Base-by-base conservation (phyloP, 2,888 invertebrate species). In the Drosophila koepferae region DNA sequence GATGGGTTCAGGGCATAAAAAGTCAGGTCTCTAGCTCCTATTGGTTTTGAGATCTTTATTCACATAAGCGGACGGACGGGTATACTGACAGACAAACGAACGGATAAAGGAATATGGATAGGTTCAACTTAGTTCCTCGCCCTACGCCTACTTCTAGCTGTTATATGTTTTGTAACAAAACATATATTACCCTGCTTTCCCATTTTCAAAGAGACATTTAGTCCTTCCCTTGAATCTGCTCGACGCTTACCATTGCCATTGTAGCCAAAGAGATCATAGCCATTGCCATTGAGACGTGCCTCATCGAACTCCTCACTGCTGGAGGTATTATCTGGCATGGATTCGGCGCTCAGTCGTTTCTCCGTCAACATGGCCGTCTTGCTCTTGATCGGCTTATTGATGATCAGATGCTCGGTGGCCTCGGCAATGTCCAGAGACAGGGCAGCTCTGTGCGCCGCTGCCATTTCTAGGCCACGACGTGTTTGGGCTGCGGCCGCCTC, bases 381-480 rank as follows among this genome's bases (percentile, higher is more conserved):
- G 63, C 82, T 89, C 51, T 84, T 87, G 6, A 81, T 23, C 14
- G 84, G 88, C 72, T 82, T 90, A 20, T 49, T 66, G 48, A 23
- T 62, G 44, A 20, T 62, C 9, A 84, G 68, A 46, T 79, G 79
- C 41, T 88, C 90, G 16, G 77, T 65, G 1, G 78, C 86, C 53
- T 86, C 84, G 41, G 76, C 83, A 36, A 87, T 86, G 67, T 89
- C 89, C 44, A 87, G 59, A 1, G 90, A 90, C 1, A 87, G 81
- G 0, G 86, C 81, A 1, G 88, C 72, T 1, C 95, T 94, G 91
- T 94, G 95, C 53, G 95, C 95, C 9, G 94, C 95, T 86, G 95
- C 95, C 80, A 96, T 94, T 92, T 96, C 96, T 90, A 96, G 94
- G 86, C 95, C 95, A 91, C 95, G 95, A 91, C 96, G 94, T 81